These are phyloP conservation scores for Nemapogon koenigi DNA, from an alignment of 2,888 invertebrate genomes.

Conservation along the genomic window DNA sequence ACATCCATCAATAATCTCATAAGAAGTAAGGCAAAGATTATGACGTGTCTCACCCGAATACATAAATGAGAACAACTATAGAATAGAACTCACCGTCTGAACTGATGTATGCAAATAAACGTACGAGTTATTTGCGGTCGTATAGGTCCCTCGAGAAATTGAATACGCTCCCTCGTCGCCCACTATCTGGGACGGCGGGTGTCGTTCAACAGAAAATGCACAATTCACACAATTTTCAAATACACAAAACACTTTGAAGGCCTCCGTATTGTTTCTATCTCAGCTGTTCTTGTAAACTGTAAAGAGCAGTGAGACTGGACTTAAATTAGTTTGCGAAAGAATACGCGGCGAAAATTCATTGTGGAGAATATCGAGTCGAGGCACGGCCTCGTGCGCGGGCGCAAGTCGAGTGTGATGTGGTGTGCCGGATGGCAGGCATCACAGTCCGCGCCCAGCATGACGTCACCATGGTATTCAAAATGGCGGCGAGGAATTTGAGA, in stretches of 20 bases:
- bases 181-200: conserved; percentile 46
- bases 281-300: conserved; percentile 47
- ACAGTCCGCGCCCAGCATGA: conserved; percentile 53
- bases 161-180: conserved; percentile 37
- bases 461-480: conserved; percentile 61
- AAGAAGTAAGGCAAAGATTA: conserved; percentile 33
- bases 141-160: conserved; percentile 38
- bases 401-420: conserved; percentile 46
- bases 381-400: conserved; percentile 52
- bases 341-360: conserved; percentile 51
- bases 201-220: background rate
- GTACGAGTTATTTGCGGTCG: conserved; percentile 42
- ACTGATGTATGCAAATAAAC: conserved; percentile 46
- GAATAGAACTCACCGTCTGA: conserved; percentile 16
- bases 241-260: conserved; percentile 42
- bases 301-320: conserved; percentile 48
- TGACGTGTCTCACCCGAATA: conserved; percentile 58
- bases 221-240: conserved; percentile 56
- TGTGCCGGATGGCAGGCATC: conserved; percentile 32
- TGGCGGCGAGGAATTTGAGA: conserved; percentile 60
- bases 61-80: conserved; percentile 30
- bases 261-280: conserved; percentile 29
- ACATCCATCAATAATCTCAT: too few species aligned
- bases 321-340: conserved; percentile 36
- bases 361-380: conserved; percentile 41